Base-by-base conservation (phyloP, 2,113 vertebrate species). In the Stomatorhinus ivindoensis region DNA sequence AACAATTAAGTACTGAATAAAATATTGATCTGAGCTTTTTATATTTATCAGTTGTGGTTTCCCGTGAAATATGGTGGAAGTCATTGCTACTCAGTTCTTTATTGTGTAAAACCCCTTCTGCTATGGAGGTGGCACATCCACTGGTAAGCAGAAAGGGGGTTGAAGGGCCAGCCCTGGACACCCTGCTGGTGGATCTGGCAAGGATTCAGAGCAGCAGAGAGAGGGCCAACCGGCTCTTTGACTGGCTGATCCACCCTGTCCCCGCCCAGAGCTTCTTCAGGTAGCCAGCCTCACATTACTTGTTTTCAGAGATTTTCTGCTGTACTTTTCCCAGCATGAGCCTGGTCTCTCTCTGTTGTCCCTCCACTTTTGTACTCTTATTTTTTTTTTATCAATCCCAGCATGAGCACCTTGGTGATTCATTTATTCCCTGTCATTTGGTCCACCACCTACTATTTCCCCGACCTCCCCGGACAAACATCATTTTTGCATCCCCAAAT, bases 171-270 rank as follows among this genome's bases (percentile, higher is more conserved):
- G 87, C 93, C 31, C 92, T 97, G 3, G 76, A 61, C 7, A 88
- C 31, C 82, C 42, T 98, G 42, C 93, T 99, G 76, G 85, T 88
- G 0, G 92, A 95, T 47, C 94, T 99, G 92, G 91, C 91, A 4
- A 93, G 89, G 86, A 91, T 98, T 91, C 96, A 95, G 89, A 98
- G 97, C 95, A 99, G 98, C 95, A 95, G 95, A 90, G 95, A 95
- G 50, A 94, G 97, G 92, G 97, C 97, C 0, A 95, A 91, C 58
- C 94, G 92, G 76, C 95, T 99, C 69, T 98, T 99, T 89, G 95
- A 97, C 69, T 99, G 98, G 98, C 92, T 99, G 80, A 92, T 99
- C 87, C 92, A 94, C 13, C 98, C 98, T 0, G 61, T 97, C 91
- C 93, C 96, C 0, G 92, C 93, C 0, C 96, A 92, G n/a, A 89